Conservation (phyloP, 2,888 invertebrate species). For the Cephus spinipes region DNA sequence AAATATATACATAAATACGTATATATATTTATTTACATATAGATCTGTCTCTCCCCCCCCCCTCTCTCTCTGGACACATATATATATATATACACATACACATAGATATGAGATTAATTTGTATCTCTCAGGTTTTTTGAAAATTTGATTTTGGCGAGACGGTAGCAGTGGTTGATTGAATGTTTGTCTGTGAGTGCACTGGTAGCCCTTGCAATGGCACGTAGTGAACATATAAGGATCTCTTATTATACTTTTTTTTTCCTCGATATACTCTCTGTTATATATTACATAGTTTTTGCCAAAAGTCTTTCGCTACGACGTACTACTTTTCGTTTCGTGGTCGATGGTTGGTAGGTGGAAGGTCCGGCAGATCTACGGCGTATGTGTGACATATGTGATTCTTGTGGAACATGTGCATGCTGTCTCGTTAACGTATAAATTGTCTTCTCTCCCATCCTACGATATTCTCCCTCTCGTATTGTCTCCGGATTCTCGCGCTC, state of each 20-base stretch:
- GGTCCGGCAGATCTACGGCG: slow-evolving; percentile 61
- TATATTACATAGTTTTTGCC: slow-evolving; percentile 2
- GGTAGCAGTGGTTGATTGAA: slow-evolving; percentile 62
- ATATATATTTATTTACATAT: slow-evolving; percentile 25
- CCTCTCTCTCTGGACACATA: neutral
- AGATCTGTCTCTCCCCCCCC: neutral
- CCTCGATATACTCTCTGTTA: slow-evolving; percentile 18
- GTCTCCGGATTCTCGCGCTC: neutral
- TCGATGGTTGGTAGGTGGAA: slow-evolving; percentile 57
- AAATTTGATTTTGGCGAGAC: slow-evolving; percentile 28
- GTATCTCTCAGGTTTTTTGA: neutral
- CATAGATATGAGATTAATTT: neutral
- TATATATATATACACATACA: neutral
- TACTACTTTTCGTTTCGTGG: slow-evolving; percentile 33
- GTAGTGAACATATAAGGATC: slow-evolving; percentile 49
- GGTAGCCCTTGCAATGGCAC: slow-evolving; percentile 58
- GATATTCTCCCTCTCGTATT: neutral
- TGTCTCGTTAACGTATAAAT: slow-evolving; percentile 9
- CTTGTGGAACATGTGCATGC: slow-evolving; percentile 28
- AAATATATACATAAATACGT: slow-evolving; percentile 24
- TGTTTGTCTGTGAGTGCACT: slow-evolving; percentile 67
- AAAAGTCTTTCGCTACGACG: slow-evolving; percentile 8
- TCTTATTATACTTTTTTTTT: slow-evolving; percentile 14
- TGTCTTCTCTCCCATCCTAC: neutral
- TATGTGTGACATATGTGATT: slow-evolving; percentile 55